A percentile compares a stretch with the other conserved stretches of the same genome.
These are phyloP conservation scores for Augochlora pura DNA, from an alignment of 1,140 invertebrate species.

Conservation along the genomic window DNA sequence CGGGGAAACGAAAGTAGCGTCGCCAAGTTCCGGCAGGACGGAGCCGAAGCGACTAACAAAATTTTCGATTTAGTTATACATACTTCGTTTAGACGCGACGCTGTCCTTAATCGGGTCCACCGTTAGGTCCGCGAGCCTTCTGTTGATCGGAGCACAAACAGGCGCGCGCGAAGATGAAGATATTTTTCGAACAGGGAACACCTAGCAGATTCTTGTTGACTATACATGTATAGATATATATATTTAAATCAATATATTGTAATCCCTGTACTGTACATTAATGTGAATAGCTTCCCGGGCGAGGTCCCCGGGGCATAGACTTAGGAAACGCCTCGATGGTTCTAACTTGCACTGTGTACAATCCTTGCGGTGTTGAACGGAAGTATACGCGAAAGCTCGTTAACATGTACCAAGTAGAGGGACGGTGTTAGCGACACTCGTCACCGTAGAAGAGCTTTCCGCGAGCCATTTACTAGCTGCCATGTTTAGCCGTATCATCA, in stretches of 20 bases:
- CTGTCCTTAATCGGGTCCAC: too few relatives aligned
- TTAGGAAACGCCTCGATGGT: slow-evolving; percentile 52
- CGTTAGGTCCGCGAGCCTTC: too few relatives aligned
- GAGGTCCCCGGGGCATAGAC: not conserved
- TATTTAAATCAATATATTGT: slow-evolving; percentile 56
- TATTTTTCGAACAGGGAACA: slow-evolving; percentile 29
- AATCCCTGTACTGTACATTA: slow-evolving; percentile 61
- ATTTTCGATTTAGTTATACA: not conserved
- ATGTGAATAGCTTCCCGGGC: slow-evolving; percentile 58
- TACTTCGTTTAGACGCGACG: too few relatives aligned
- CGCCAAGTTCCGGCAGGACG: too few relatives aligned
- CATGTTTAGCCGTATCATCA: slow-evolving; percentile 15
- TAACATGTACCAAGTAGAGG: slow-evolving; percentile 34
- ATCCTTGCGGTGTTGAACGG: slow-evolving; percentile 6
- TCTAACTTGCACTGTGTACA: slow-evolving; percentile 44
- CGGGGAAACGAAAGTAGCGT: too few relatives aligned
- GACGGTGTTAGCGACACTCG: slow-evolving; percentile 8
- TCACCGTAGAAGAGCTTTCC: slow-evolving; percentile 35
- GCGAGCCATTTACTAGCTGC: slow-evolving; percentile 28
- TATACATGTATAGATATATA: slow-evolving; percentile 37
- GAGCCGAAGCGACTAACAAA: too few relatives aligned
- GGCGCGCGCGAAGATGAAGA: not conserved
- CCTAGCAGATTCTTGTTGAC: slow-evolving; percentile 42
- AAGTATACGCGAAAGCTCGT: slow-evolving; percentile 1
- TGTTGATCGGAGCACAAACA: not conserved